Evolutionary conservation across 2,797 vertebrate genomes (phyloP), one percentile per base, ranked within the genome.

Genomic region (Cirrhinus molitorella): DNA sequence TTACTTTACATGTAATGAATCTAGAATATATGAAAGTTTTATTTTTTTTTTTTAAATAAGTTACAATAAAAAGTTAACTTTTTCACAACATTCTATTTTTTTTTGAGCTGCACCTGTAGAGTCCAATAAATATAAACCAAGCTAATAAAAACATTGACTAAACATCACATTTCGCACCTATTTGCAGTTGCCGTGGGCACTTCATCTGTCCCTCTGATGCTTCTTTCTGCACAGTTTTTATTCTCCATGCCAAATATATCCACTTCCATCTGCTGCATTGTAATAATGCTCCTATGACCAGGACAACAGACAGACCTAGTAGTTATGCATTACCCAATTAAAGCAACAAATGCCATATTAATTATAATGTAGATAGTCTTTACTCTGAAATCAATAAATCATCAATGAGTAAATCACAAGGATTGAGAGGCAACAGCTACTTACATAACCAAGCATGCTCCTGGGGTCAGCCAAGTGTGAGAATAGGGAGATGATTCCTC

Each of bases 141-240:
- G 10, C 21, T 61, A 63, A 66, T 34, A 49, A 43, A 11, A 72
- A 25, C 40, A 80, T 31, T 37, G 25, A 51, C 21, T 23, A 74
- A 53, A 45, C 34, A 28, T 51, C n/a, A 28, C 70, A 78, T 85
- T 31, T 31, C 19, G 21, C 47, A 83, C 75, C 66, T 66, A 47
- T 51, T 51, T 73, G 68, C 78, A 57, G n/a, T 31, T 72, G 53
- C 19, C 43, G 53, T 65, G 19, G 12, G 40, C 7, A 40, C 28
- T 81, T 87, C 16, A 83, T 77, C 76, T 40, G 53, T 85, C 71
- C 83, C 47, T 84, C 53, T 59, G 73, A 87, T 81, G 71, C 19
- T 55, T 86, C 85, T 40, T 83, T 88, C 51, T 88, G 79, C 43
- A 87, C 57, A 37, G 43, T 75, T 75, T 82, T 88, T 11, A 85